Conservation (phyloP, 2,113 vertebrate genomes). For the Amphiprion ocellaris region DNA sequence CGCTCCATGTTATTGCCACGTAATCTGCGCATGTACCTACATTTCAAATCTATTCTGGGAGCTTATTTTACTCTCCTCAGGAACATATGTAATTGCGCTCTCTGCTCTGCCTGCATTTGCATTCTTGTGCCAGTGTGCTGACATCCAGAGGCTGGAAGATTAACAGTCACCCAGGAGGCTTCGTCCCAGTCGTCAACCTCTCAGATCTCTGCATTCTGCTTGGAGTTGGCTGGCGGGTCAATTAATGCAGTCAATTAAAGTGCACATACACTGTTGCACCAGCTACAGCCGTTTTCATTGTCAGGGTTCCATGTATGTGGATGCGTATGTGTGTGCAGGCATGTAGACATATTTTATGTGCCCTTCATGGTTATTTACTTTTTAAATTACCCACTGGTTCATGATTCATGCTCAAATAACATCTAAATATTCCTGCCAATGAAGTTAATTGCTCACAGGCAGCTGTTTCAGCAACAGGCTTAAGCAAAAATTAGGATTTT, state of each 20-base stretch:
- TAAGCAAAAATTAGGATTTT: conserved; percentile 1
- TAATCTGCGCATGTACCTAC: not conserved
- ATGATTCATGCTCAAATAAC: conserved; percentile 1
- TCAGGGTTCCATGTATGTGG: not conserved
- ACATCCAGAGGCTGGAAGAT: conserved; percentile 55
- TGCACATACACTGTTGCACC: conserved; percentile 2
- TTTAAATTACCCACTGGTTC: conserved; percentile 12
- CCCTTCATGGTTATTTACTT: not conserved
- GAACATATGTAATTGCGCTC: conserved; percentile 40
- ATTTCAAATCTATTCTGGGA: conserved; percentile 15
- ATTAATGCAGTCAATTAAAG: conserved; percentile 44
- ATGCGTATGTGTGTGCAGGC: not conserved
- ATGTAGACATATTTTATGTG: not conserved
- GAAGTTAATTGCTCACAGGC: not conserved
- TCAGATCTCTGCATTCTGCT: conserved; percentile 54
- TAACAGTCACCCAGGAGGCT: conserved; percentile 55
- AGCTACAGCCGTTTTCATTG: conserved; percentile 6
- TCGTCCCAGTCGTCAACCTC: conserved; percentile 31
- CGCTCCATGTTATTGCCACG: conserved; percentile 9
- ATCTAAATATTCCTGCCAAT: conserved; percentile 2
- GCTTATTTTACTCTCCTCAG: conserved; percentile 8
- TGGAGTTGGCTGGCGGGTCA: conserved; percentile 16
- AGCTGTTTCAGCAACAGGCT: not conserved
- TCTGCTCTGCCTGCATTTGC: conserved; percentile 24
- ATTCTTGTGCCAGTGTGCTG: conserved; percentile 22